Evolutionary conservation across 2,113 vertebrate genomes (phyloP), one percentile per base, ranked within the genome.

Genomic region (Theristicus caerulescens): DNA sequence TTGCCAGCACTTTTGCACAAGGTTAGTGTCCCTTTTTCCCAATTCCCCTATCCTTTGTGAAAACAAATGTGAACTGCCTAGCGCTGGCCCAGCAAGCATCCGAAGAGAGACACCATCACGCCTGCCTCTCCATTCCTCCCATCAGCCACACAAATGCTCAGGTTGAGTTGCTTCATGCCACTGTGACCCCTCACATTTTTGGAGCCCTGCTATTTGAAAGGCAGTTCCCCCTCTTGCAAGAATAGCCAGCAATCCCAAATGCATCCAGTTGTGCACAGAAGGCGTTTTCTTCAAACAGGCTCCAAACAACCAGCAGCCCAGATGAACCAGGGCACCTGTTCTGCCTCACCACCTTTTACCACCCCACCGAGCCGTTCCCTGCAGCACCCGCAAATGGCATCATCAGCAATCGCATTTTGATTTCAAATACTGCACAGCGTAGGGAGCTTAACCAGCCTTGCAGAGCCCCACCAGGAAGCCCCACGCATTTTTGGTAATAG

Each of bases 401-500:
- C 16, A 6, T 7, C 25, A 14, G 11, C 46, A 81, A 14, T 8
- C 1, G 0, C 25, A n/a, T 38, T 64, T 64, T 32, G 26, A 44
- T 74, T 74, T 84, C 49, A 57, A 44, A 67, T 7, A n/a, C 12
- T 3, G 8, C 38, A 54, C 18, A 49, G 15, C 1, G 0, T 5
- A 49, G 46, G n/a, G 31, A 54, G 14, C 22, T 87, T 70, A 24
- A 34, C 34, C n/a, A 76, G 49, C 24, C 27, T 58, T 12, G 11
- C 57, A 49, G 29, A 70, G 5, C 26, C 57, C 36, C 55, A 31
- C 8, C 19, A 29, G 20, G 26, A 49, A 44, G 9, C 10, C 34
- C 25, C 31, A 8, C 0, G 0, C 0, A 0, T 7, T 62, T 79
- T 49, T 80, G n/a, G 17, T 65, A 51, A 44, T 17, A 76, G 27